These are phyloP conservation scores for Lasioglossum oenotherae DNA, from an alignment of 2,888 invertebrate genomes.

Conservation along the genomic window DNA sequence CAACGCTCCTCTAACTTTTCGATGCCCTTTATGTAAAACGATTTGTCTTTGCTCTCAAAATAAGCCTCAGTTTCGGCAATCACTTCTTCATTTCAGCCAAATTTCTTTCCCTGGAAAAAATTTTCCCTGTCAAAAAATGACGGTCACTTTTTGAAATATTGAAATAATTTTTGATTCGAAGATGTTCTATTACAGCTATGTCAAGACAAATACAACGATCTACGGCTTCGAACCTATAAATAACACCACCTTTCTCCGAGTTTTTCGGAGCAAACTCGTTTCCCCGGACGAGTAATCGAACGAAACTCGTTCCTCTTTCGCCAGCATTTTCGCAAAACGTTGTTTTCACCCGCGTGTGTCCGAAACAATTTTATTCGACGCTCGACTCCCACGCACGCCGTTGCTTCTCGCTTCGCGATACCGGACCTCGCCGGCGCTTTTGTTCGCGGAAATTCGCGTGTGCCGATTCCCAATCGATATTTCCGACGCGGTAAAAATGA, in stretches of 20 bases:
- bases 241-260: background rate
- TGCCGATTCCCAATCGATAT: slow-evolving; percentile 15
- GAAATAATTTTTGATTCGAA: too few species aligned
- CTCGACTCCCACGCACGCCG: too few species aligned
- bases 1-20: too few species aligned
- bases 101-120: too few species aligned
- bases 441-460: slow-evolving; percentile 23
- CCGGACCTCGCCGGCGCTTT: slow-evolving; percentile 11
- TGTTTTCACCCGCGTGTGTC: background rate
- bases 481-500: slow-evolving; percentile 41
- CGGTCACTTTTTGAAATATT: background rate
- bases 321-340: background rate
- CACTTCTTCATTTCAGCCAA: too few species aligned
- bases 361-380: slow-evolving; percentile 9
- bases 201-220: background rate
- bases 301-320: background rate
- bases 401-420: slow-evolving; percentile 14
- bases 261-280: background rate
- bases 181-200: too few species aligned
- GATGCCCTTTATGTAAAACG: too few species aligned
- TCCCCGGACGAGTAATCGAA: background rate
- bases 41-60: too few species aligned
- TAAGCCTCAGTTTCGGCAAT: too few species aligned
- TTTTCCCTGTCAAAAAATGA: background rate
- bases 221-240: background rate